Conservation (phyloP, 2,888 invertebrate genomes). For the Heliothis peltigera region DNA sequence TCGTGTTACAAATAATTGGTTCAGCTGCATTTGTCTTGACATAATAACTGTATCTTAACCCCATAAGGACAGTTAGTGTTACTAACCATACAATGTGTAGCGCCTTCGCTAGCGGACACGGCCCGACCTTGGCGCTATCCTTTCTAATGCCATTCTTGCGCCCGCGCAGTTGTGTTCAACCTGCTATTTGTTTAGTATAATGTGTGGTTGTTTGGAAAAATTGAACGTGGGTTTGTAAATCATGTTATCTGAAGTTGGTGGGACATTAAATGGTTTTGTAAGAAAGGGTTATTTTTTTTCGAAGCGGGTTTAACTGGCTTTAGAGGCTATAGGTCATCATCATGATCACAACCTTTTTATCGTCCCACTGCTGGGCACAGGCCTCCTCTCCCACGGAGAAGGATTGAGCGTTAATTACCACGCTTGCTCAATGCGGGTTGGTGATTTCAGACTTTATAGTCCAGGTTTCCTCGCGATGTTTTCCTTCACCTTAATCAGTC, state of each 20-base stretch:
- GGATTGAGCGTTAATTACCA: too few relatives aligned
- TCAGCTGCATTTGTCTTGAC: too few relatives aligned
- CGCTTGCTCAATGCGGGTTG: too few relatives aligned
- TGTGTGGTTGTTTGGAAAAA: conserved; percentile 19
- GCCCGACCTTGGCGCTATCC: conserved; percentile 64
- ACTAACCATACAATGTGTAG: conserved; percentile 5
- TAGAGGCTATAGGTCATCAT: background rate
- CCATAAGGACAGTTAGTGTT: conserved; percentile 6
- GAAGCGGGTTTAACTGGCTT: background rate
- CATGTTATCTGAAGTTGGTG: background rate
- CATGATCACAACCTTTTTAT: too few relatives aligned
- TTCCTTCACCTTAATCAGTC: too few relatives aligned
- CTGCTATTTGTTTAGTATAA: conserved; percentile 35
- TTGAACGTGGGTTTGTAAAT: background rate
- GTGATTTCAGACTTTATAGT: too few relatives aligned
- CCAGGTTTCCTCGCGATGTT: too few relatives aligned
- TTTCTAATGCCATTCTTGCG: conserved; percentile 66
- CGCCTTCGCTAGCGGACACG: conserved; percentile 50
- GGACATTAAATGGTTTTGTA: background rate
- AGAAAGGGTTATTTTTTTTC: background rate
- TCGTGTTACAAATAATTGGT: too few relatives aligned
- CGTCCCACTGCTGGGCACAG: too few relatives aligned
- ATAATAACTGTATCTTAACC: conserved; percentile 4
- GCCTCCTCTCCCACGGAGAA: too few relatives aligned
- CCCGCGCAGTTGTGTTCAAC: conserved; percentile 28